These are phyloP conservation scores for Aplocera efformata DNA, from an alignment of 2,888 invertebrate genomes.

Conservation along the genomic window DNA sequence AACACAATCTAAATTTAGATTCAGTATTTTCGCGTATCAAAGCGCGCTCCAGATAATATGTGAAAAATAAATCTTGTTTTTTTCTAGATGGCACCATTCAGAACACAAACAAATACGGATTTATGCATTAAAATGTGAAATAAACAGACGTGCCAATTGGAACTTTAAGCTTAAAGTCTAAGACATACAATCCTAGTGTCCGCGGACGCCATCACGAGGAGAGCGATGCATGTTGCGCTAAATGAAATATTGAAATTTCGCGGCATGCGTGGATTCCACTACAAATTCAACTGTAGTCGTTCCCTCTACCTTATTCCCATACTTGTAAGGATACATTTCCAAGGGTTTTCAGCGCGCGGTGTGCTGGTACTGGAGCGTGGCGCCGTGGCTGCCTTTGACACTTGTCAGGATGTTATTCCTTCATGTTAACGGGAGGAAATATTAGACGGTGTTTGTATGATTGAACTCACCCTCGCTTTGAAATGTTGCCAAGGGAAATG, in stretches of 20 bases:
- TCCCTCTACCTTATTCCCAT: slow-evolving; percentile 12
- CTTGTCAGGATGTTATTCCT: slow-evolving; percentile 53
- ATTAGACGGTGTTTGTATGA: slow-evolving; percentile 18
- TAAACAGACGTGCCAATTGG: too few relatives aligned
- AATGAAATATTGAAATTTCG: slow-evolving; percentile 59
- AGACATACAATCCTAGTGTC: neutral
- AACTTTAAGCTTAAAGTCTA: too few relatives aligned
- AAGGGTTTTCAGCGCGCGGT: neutral
- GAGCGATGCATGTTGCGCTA: slow-evolving; percentile 44
- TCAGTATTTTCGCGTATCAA: too few relatives aligned
- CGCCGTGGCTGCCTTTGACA: slow-evolving; percentile 50
- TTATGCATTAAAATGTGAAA: too few relatives aligned
- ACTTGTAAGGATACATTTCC: slow-evolving; percentile 28
- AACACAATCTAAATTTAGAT: too few relatives aligned
- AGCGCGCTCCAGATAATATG: too few relatives aligned
- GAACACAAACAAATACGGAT: too few relatives aligned
- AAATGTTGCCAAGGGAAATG: slow-evolving; percentile 13
- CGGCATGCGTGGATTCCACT: slow-evolving; percentile 38
- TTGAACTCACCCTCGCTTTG: slow-evolving; percentile 14
- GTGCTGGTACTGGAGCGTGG: slow-evolving; percentile 32
- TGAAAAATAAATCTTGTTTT: too few relatives aligned
- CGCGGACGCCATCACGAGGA: slow-evolving; percentile 16
- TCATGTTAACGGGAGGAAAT: slow-evolving; percentile 37
- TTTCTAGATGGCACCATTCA: too few relatives aligned
- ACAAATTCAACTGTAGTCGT: slow-evolving; percentile 19